Base-by-base conservation (phyloP, 1,140 invertebrate species). In the Andricus grossulariae region DNA sequence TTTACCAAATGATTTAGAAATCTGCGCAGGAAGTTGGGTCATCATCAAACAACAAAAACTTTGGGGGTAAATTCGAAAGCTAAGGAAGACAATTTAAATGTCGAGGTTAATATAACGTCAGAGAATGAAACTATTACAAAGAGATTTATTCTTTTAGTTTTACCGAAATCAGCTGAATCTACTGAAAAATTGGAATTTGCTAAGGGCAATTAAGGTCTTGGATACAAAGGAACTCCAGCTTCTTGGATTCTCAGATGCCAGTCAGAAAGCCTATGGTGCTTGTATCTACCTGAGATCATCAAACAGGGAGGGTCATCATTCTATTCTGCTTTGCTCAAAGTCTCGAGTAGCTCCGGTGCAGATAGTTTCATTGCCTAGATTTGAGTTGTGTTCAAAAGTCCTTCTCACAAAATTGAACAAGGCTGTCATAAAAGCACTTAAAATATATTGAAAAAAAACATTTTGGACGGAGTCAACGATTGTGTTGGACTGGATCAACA, bases 171-270 rank as follows among this genome's bases (percentile, higher is more conserved):
- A 32, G 10, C 25, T 32, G 13, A 39, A 1, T 19, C 12, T 73
- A 7, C 32, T 25, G 32, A 0, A 3, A 0, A 13, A 52, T 25
- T 72, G 21, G 50, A 73, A 54, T 45, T 72, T 39, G 57, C 45
- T 16, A 45, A 60, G 18, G 71, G 70, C 45, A 60, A 66, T 12
- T 19, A 71, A 21, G 57, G 7, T n/a, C 0, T 54, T 55, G 10
- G 15, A 49, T 71, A n/a, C 39, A 13, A 32, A 45, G 25, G 70
- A 72, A 8, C 18, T 72, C 25, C 52, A 49, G 2, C 19, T 85
- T 51, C 74, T 81, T 19, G 78, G 76, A 8, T 72, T 83, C 18
- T 70, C 50, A 55, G 57, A 72, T 71, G 74, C 80, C 16, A 72
- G 78, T 13, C 45, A 73, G 55, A 77, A 77, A 54, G 78, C 72